Evolutionary conservation across 2,797 vertebrate genomes (phyloP), one percentile per base, ranked within the genome.

Genomic region (Percopsis omiscomaycus): DNA sequence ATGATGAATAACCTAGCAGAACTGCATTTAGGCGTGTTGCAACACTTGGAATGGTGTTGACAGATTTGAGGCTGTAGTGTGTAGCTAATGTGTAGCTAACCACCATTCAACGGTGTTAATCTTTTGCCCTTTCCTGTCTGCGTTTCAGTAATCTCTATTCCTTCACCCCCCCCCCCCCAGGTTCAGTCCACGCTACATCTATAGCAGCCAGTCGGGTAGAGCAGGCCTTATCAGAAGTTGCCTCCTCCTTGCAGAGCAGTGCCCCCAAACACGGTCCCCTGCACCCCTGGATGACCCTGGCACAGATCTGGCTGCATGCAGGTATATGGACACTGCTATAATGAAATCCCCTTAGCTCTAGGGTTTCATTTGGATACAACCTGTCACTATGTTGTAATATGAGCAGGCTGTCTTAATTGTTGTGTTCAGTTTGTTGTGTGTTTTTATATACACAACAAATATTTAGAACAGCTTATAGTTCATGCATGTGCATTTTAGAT

Each of bases 251-350:
- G 80, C 97, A 99, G 88, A 99, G 97, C 89, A 98, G 96, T 6
- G 92, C 96, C 61, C 96, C 95, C 52, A 99, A 97, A 85, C 97
- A 98, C 59, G 97, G 97, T 32, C 96, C 97, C 0, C 80, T 98
- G 46, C 96, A 99, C 80, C 97, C 97, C 69, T 99, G 97, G 97
- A 96, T 99, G 97, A 99, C 97, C 0, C 89, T 99, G 80, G 97
- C 97, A 50, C 97, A 98, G 89, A 99, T 99, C 88, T 99, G 97
- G 97, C 94, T 99, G 68, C 97, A 99, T 61, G 97, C 97, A 95
- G 97, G 97, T 98, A 80, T 5, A 37, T 8, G 10, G 42, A 48
- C 2, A 48, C 5, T 2, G 32, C 32, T 37, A 37, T 37, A 37
- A 37, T 37, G 5, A 37, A 37, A 37, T 37, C 1, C 32, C 32